Percentiles rank a stretch among this genome's conserved stretches.
Evolutionary conservation across 2,113 vertebrate species (phyloP).

Genomic region (Isurus oxyrinchus): DNA sequence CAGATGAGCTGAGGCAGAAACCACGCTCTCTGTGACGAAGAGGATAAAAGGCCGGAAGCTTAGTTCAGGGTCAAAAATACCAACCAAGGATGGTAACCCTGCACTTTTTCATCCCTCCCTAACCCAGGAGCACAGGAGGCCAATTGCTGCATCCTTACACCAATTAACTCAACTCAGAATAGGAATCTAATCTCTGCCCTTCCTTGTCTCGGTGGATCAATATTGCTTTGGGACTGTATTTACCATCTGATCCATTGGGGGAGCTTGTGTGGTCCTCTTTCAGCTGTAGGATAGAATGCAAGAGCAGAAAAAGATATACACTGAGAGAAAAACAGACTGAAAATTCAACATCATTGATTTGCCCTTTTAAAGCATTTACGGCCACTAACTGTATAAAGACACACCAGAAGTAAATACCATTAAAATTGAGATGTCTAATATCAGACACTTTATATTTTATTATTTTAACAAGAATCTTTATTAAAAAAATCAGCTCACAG

Average conservation of each 20-base stretch:
- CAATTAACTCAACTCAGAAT: neutral
- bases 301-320: neutral
- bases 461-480: neutral
- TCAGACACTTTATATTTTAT: neutral
- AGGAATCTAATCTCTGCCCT: neutral
- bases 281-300: neutral
- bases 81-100: neutral
- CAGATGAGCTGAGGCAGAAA: neutral
- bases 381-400: neutral
- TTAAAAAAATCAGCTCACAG: neutral
- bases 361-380: neutral
- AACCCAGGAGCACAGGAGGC: neutral
- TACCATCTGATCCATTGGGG: neutral
- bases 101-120: neutral
- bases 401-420: neutral
- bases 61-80: neutral
- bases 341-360: neutral
- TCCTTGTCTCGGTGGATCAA: neutral
- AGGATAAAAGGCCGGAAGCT: neutral
- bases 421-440: neutral
- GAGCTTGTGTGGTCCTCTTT: neutral
- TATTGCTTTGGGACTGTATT: neutral
- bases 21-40: neutral
- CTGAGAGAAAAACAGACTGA: neutral
- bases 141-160: neutral